Evolutionary conservation across 2,888 invertebrate species (phyloP).

Genomic region (Ramazzottius varieornatus): DNA sequence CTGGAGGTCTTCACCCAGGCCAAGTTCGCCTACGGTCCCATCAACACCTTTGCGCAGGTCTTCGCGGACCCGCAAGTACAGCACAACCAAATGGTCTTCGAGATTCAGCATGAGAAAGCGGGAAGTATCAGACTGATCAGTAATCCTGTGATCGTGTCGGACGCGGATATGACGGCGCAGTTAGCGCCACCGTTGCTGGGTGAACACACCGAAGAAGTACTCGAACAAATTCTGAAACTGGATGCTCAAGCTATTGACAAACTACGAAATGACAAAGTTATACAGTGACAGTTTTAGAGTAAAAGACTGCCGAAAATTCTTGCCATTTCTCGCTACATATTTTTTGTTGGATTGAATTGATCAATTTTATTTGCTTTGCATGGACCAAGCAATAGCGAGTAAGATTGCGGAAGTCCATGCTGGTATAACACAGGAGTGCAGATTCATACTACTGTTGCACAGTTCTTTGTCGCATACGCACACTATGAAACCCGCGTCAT

Average conservation of each 20-base stretch:
- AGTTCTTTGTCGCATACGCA: no score
- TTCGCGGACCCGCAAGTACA: constrained; percentile 61
- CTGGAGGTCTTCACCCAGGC: constrained; percentile 38
- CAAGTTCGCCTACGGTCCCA: constrained; percentile 60
- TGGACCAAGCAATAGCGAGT: no score
- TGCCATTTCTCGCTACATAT: no score
- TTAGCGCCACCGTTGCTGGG: constrained; percentile 54
- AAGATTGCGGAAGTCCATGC: no score
- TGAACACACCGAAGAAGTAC: constrained; percentile 53
- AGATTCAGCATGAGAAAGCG: neutral
- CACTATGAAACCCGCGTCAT: no score
- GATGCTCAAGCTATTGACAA: constrained; percentile 4
- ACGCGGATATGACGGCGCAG: neutral
- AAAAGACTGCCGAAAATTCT: no score
- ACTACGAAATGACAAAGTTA: neutral
- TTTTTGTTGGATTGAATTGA: no score
- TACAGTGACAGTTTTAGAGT: neutral
- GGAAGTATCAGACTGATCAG: neutral
- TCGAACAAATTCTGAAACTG: constrained; percentile 22
- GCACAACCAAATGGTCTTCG: neutral
- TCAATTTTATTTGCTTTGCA: no score
- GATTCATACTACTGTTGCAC: no score
- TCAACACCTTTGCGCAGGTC: constrained; percentile 57
- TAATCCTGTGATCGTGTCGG: neutral
- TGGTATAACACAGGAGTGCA: no score